Base-by-base conservation (phyloP, 2,888 invertebrate genomes). In the Epistrophe eligans region DNA sequence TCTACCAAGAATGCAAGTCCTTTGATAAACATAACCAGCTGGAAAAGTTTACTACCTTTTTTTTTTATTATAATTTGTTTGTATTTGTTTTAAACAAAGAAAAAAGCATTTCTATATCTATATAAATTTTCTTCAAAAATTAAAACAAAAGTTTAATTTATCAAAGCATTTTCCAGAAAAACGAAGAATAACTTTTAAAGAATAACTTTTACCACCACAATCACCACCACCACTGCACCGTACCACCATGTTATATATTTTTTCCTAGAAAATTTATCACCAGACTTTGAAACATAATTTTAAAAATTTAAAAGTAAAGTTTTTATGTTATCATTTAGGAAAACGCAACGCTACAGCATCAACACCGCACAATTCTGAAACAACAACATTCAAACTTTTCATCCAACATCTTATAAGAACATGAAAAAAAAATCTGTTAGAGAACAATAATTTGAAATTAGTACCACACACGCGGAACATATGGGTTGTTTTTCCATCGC, bases 401-500 rank as follows among this genome's bases (percentile, higher is more conserved):
- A 11, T 5, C 15, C 62, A 19, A 1, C n/a, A 64, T n/a, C 28
- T 7, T 3, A 2, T 24, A 19, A 32, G 1, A 58, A 17, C 28
- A 24, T 62, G 15, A 8, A 60, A 43, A 60, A 58, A 43, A 62
- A 62, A 19, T 7, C 15, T 13, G 4, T 10, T 13, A 9, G 43
- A 10, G n/a, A 64, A 64, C 17, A 45, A 64, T 62, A 64, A 32
- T 48, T 64, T 45, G n/a, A 48, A 64, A 64, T 64, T 48, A 32
- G 45, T 45, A 45, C 17, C 15, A 15, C n/a, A 32, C 62, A 40
- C 32, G 32, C 11, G 32, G 4, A 64, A 32, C 45, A 64, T 64
- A 43, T 62, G 32, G 45, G 28, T 45, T 15, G 10, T 64, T 45
- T 45, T 48, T 24, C 28, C 28, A 10, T 45, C n/a, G n/a, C n/a